Evolutionary conservation across 2,797 vertebrate species (phyloP).

Genomic region (Pipistrellus pygmaeus): DNA sequence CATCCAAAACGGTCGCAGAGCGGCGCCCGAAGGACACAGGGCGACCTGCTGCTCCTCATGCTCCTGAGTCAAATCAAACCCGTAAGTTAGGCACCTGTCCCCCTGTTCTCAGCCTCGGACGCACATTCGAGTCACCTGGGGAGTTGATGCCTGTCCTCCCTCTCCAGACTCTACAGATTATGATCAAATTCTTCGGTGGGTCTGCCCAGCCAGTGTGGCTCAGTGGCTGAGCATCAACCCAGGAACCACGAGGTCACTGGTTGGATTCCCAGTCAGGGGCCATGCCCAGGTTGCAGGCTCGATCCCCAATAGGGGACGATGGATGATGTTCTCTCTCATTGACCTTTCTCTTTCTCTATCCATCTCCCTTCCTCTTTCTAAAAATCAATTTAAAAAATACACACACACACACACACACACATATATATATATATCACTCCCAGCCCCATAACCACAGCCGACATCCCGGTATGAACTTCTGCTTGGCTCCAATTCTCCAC

Average conservation of each 20-base stretch:
- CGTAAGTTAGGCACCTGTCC: neutral
- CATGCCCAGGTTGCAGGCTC: too few species aligned
- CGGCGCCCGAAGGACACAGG: neutral
- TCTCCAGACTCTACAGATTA: neutral
- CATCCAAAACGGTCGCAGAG: too few species aligned
- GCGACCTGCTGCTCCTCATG: neutral
- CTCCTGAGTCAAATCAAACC: neutral
- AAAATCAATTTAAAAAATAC: too few species aligned
- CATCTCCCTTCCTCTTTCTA: too few species aligned
- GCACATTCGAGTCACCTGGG: neutral
- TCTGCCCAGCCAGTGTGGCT: neutral
- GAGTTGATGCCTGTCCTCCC: neutral
- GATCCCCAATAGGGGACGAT: too few species aligned
- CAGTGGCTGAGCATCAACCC: too few species aligned
- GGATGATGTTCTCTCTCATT: too few species aligned
- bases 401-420: too few species aligned
- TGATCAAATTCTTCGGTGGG: neutral
- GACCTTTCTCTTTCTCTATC: too few species aligned
- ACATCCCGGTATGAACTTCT: neutral
- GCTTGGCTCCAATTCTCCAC: neutral
- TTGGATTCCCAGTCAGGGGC: too few species aligned
- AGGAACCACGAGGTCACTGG: too few species aligned
- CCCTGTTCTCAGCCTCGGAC: neutral
- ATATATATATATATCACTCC: neutral
- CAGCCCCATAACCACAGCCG: neutral